Conservation (phyloP, 2,113 vertebrate genomes). For the Lamprologus callipterus region DNA sequence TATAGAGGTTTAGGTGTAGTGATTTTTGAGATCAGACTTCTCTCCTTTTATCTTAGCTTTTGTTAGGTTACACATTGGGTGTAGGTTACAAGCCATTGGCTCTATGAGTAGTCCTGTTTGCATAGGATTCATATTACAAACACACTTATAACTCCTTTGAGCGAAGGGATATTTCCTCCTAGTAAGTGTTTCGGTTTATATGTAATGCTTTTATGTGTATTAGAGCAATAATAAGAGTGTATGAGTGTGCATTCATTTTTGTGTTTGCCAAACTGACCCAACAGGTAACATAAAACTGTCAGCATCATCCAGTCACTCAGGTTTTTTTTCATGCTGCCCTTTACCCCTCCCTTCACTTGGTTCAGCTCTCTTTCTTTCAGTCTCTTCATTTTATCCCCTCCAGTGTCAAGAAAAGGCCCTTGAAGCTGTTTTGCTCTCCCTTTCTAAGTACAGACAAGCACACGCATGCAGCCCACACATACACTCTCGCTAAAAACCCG, state of each 20-base stretch:
- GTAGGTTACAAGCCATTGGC: conserved; percentile 60
- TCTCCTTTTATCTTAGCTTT: conserved; percentile 46
- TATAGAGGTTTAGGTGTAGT: conserved; percentile 15
- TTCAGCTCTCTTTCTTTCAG: background rate
- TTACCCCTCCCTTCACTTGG: background rate
- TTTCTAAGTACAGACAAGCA: background rate
- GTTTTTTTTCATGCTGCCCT: background rate
- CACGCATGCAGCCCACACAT: background rate
- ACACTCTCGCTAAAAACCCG: background rate
- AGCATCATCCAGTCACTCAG: conserved; percentile 22
- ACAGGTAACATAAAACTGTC: conserved; percentile 36
- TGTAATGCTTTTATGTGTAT: background rate
- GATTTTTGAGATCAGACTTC: conserved; percentile 59
- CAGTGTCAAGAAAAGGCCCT: conserved; percentile 39
- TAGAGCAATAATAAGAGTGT: background rate
- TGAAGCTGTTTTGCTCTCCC: conserved; percentile 22
- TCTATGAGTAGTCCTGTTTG: conserved; percentile 40
- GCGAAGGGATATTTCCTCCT: background rate
- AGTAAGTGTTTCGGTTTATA: background rate
- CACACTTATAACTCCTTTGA: background rate
- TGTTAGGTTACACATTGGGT: conserved; percentile 46
- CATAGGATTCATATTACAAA: conserved; percentile 8
- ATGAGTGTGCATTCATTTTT: background rate
- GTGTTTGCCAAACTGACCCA: background rate
- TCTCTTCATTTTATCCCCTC: conserved; percentile 19